A percentile compares a stretch with the other conserved stretches of the same genome.
These are phyloP conservation scores for Ia io DNA, from an alignment of 2,113 vertebrate genomes.

Conservation along the genomic window DNA sequence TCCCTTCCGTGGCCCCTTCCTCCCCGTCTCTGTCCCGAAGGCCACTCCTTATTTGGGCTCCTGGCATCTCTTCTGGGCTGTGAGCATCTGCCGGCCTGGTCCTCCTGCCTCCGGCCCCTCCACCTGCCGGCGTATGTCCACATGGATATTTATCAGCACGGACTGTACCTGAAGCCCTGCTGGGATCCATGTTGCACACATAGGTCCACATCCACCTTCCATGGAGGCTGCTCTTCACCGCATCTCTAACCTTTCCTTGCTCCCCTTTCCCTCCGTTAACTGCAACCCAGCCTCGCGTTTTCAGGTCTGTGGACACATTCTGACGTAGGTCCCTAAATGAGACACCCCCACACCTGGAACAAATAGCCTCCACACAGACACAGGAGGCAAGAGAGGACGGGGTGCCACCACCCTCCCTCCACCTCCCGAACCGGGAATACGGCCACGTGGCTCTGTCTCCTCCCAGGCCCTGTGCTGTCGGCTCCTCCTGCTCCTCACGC, in stretches of 20 bases:
- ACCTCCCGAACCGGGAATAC: too few relatives aligned
- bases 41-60: background rate
- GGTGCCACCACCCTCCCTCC: fast-evolving
- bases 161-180: too few relatives aligned
- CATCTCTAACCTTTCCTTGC: background rate
- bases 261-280: too few relatives aligned
- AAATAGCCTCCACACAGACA: background rate
- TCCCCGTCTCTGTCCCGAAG: background rate
- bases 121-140: background rate
- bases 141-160: background rate
- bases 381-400: too few relatives aligned
- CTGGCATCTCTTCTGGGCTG: background rate
- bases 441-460: fast-evolving
- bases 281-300: background rate
- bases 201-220: background rate
- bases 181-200: background rate
- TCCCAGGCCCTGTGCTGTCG: fast-evolving
- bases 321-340: background rate
- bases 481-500: background rate
- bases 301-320: background rate
- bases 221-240: background rate
- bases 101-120: background rate
- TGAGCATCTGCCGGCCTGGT: background rate
- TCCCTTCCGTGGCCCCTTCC: background rate
- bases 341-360: background rate